Percentiles rank a stretch among this genome's conserved stretches.
Evolutionary conservation across 2,113 vertebrate genomes (phyloP).

Genomic region (Echinops telfairi): DNA sequence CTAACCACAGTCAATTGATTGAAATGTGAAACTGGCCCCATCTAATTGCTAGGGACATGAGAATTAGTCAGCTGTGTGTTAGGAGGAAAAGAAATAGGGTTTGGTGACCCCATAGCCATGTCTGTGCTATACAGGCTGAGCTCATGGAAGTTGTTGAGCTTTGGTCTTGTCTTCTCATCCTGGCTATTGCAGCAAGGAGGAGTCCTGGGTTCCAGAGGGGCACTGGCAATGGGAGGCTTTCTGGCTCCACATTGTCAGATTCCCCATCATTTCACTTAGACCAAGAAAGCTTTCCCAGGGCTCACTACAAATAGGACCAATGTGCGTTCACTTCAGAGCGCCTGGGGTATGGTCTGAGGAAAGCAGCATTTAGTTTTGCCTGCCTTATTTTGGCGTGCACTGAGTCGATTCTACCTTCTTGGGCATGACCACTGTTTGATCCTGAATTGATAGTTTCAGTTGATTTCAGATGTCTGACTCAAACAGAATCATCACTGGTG

Average conservation of each 20-base stretch:
- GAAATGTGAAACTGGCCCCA: neutral
- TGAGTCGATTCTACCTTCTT: neutral
- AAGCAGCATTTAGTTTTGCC: neutral
- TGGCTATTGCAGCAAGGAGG: neutral
- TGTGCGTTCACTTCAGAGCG: neutral
- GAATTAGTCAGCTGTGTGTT: neutral
- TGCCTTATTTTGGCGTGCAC: neutral
- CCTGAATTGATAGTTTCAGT: neutral
- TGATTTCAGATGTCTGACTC: neutral
- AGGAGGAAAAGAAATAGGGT: slow-evolving; percentile 4
- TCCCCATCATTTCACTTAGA: neutral
- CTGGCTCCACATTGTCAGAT: neutral
- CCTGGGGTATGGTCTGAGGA: neutral
- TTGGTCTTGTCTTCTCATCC: neutral
- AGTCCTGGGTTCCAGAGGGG: neutral
- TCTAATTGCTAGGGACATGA: neutral
- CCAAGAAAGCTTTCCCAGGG: neutral
- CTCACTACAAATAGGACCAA: neutral
- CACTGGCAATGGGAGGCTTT: neutral
- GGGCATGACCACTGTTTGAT: neutral
- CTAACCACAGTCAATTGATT: neutral
- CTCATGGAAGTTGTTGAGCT: neutral
- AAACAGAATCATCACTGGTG: neutral
- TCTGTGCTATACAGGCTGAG: neutral
- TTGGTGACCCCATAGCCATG: neutral